Base-by-base conservation (phyloP, 2,888 invertebrate genomes). In the Pyrgus malvae region DNA sequence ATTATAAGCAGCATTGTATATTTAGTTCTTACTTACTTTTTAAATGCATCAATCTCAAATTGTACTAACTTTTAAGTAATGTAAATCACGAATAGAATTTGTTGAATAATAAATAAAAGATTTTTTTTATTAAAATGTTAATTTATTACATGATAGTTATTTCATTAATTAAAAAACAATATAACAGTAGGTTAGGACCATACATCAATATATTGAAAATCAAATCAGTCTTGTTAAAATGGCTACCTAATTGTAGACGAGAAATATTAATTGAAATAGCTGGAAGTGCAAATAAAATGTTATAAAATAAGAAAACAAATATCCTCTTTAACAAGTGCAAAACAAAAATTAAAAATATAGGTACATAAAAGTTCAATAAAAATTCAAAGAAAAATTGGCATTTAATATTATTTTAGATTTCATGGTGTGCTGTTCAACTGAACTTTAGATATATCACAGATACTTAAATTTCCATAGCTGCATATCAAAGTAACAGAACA, bases 221-320 rank as follows among this genome's bases (percentile, higher is more conserved):
- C 80, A 89, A 87, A 89, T 91, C 91, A 91, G 91, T 91, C 91
- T 91, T 91, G 90, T 90, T 91, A 90, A 83, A 89, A 90, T 89
- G 90, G 89, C 90, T 90, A 84, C 85, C 80, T 79, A 79, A 31
- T 45, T 74, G 72, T 75, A 75, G 78, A 78, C 72, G 76, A 75
- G 71, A 78, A 76, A 76, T 68, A 69, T 76, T 74, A 73, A 68
- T 58, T 75, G 75, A 80, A 80, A 61, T 80, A 76, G 75, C 77
- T 76, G 76, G 74, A 74, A 76, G 70, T 72, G 70, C 63, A 69
- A 66, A 61, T 64, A 69, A 71, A 69, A 74, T 68, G 70, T 72
- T 35, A 37, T 37, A 48, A 48, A 68, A 76, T 76, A 78, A n/a
- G n/a, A n/a, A 78, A 74, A 76, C 80, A 76, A 78, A 68, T 63